Evolutionary conservation across 1,140 invertebrate species (phyloP).

Genomic region (Glossosoma conforme): DNA sequence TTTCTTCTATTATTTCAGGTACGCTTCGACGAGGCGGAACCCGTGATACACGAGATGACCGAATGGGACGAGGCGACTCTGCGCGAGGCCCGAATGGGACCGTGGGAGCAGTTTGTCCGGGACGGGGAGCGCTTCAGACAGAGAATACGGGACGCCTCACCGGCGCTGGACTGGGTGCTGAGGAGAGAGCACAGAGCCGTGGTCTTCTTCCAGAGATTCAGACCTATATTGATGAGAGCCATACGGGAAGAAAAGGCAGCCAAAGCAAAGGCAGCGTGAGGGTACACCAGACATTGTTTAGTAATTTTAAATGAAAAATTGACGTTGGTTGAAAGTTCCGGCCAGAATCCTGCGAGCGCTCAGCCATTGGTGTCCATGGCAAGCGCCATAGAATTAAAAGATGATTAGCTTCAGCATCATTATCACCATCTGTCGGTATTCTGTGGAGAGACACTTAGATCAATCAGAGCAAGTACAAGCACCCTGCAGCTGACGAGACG

Average conservation of each 20-base stretch:
- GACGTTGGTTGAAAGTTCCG: no score
- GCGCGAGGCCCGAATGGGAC: slow-evolving; percentile 39
- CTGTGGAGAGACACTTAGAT: no score
- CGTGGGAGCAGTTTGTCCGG: slow-evolving; percentile 39
- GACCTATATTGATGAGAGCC: slow-evolving; percentile 47
- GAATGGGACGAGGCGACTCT: slow-evolving; percentile 47
- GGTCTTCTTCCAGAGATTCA: slow-evolving; percentile 47
- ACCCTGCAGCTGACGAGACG: no score
- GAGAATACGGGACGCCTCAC: slow-evolving; percentile 44
- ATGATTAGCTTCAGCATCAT: no score
- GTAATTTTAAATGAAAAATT: no score
- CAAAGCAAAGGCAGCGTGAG: slow-evolving; percentile 34
- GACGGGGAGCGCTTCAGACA: slow-evolving; percentile 43
- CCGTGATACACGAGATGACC: slow-evolving; percentile 44
- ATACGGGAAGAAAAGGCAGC: slow-evolving; percentile 38
- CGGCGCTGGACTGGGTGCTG: slow-evolving; percentile 47
- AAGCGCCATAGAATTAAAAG: no score
- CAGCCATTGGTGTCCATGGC: no score
- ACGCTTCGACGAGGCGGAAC: slow-evolving; percentile 38
- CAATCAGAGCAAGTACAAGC: no score
- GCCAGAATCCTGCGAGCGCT: no score
- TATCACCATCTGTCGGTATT: no score
- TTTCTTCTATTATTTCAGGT: slow-evolving; percentile 37
- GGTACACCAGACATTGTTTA: no score
- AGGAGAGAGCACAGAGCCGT: slow-evolving; percentile 42